Evolutionary conservation across 2,888 invertebrate genomes (phyloP), one percentile per base, ranked within the genome.

Genomic region (Drosophila rellima): DNA sequence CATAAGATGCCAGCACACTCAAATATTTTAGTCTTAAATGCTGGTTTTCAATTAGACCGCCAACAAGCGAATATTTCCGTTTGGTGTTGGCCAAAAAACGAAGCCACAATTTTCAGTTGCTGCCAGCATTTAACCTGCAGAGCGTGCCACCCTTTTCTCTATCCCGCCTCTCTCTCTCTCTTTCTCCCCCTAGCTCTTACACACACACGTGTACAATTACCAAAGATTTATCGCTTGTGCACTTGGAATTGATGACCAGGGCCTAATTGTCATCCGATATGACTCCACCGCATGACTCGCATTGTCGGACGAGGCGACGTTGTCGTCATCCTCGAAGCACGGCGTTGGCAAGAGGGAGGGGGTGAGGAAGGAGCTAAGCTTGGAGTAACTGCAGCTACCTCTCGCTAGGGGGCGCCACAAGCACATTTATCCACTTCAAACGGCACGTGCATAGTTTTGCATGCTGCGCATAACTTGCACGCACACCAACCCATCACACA

Each of bases 251-350:
- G 90, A 85, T 85, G 85, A 89, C 85, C 85, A 90, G 85, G 89
- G 85, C 85, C 85, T 85, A 85, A 85, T 85, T 85, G 85, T 85
- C 85, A 85, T 85, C 85, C 85, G 85, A 85, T 85, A 85, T 85
- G 85, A 89, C 69, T 89, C 89, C 82, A 87, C 85, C 85, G 85
- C 82, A 87, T 89, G 90, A 89, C 84, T 87, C 85, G 90, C 87
- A 88, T 90, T 88, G 84, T 83, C 83, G 89, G 63, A 66, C 61
- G 73, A 63, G 66, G 75, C 67, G 71, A 68, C 71, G 67, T 74
- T 78, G 66, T 62, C 71, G 73, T 82, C 74, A 50, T 20, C 13
- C 40, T 10, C 31, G 20, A 7, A 23, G 44, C 42, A 26, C 11
- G 44, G n/a, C n/a, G n/a, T n/a, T 17, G 17, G 40, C 48, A 39